phyloP scores from a whole-genome alignment of 2,797 vertebrate genomes.

The Lepidocolaptes lacrymiger region DNA sequence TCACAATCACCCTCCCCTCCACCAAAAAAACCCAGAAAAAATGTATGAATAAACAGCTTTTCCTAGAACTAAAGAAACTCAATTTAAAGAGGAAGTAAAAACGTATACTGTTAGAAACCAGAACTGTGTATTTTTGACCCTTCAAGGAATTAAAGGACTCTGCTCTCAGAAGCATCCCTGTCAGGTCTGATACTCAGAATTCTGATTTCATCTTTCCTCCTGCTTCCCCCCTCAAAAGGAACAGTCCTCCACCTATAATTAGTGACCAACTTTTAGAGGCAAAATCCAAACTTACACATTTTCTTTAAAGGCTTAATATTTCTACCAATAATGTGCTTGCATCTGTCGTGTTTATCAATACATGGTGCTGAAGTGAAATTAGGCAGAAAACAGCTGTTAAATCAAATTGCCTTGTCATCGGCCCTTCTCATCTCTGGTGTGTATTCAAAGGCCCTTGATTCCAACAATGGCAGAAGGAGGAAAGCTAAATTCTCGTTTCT shows the following conservation, averaged over 20 bases:
- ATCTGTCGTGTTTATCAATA: constrained; percentile 29
- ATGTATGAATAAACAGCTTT: background rate
- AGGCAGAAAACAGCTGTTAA: constrained; percentile 15
- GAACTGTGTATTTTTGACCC: background rate
- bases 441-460: background rate
- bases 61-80: background rate
- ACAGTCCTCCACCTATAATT: background rate
- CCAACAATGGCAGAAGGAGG: background rate
- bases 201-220: accelerated
- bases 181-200: background rate
- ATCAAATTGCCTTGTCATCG: background rate
- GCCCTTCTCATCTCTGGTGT: background rate
- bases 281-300: background rate
- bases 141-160: background rate
- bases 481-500: background rate
- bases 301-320: background rate
- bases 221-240: background rate
- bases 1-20: too few species aligned
- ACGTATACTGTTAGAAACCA: background rate
- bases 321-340: background rate
- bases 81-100: background rate
- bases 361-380: constrained; percentile 8
- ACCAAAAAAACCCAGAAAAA: background rate
- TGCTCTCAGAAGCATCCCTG: background rate
- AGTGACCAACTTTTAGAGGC: background rate